These are phyloP conservation scores for Nudaria mundana DNA, from an alignment of 2,888 invertebrate genomes.

Conservation along the genomic window DNA sequence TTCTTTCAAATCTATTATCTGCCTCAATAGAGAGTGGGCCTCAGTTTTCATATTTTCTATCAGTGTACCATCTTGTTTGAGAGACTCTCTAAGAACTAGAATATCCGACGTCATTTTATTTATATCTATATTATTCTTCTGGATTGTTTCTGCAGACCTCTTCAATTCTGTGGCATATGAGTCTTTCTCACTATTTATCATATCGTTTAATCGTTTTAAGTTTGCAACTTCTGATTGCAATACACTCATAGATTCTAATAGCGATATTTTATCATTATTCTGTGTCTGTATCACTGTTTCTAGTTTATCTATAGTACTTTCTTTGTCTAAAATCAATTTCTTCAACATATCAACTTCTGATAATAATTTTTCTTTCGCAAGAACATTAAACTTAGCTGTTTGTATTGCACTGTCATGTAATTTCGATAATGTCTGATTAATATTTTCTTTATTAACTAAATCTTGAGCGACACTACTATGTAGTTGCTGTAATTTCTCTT, in stretches of 20 bases:
- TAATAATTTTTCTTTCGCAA: slow-evolving; percentile 38
- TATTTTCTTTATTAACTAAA: slow-evolving; percentile 37
- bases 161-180: slow-evolving; percentile 49
- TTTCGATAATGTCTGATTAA: slow-evolving; percentile 35
- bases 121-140: slow-evolving; percentile 53
- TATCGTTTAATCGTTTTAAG: slow-evolving; percentile 50
- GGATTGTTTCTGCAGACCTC: slow-evolving; percentile 53
- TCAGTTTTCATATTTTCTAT: slow-evolving; percentile 59
- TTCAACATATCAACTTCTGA: slow-evolving; percentile 50
- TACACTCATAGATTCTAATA: slow-evolving; percentile 35
- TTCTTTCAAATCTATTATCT: slow-evolving; percentile 50
- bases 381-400: slow-evolving; percentile 44
- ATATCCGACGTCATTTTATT: slow-evolving; percentile 61
- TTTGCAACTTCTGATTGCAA: slow-evolving; percentile 43
- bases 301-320: slow-evolving; percentile 37
- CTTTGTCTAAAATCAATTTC: slow-evolving; percentile 38
- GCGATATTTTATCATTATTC: slow-evolving; percentile 26
- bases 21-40: slow-evolving; percentile 47
- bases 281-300: slow-evolving; percentile 10
- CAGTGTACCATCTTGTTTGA: slow-evolving; percentile 49
- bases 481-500: slow-evolving; percentile 34
- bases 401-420: slow-evolving; percentile 42
- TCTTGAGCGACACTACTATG: slow-evolving; percentile 34
- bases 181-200: slow-evolving; percentile 55
- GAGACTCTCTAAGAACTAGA: slow-evolving; percentile 50